Evolutionary conservation across 1,140 invertebrate genomes (phyloP).

Genomic region (Drosophila funebris): DNA sequence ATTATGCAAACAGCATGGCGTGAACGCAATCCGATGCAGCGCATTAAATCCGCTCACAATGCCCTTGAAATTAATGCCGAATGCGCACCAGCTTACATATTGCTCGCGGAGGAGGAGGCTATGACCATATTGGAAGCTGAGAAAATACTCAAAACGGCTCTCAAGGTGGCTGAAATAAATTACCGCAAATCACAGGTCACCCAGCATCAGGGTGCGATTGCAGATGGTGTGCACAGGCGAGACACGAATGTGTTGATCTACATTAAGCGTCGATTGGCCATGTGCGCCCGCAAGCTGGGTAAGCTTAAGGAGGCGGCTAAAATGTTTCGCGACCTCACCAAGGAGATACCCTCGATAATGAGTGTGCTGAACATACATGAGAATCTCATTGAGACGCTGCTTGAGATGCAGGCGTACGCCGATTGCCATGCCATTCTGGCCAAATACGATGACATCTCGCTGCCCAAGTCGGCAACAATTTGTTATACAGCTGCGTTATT

Average conservation of each 20-base stretch:
- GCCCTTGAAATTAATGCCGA: conserved; percentile 96
- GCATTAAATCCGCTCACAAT: conserved; percentile 96
- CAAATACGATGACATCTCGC: conserved; percentile 97
- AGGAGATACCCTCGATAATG: conserved; percentile 96
- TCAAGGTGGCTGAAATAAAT: conserved; percentile 94
- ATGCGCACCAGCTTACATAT: conserved; percentile 97
- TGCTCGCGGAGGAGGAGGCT: conserved; percentile 98
- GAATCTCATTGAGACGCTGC: conserved; percentile 97
- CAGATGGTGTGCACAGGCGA: conserved; percentile 92
- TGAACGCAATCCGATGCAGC: conserved; percentile 95
- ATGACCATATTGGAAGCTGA: conserved; percentile 95
- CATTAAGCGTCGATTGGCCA: conserved; percentile 95
- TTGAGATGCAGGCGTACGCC: conserved; percentile 98
- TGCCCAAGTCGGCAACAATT: conserved; percentile 98
- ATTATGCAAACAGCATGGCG: conserved; percentile 99
- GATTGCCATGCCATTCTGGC: conserved; percentile 96
- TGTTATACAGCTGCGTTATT: conserved; percentile 98
- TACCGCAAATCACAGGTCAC: conserved; percentile 90
- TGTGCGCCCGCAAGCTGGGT: conserved; percentile 98
- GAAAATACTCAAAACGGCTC: conserved; percentile 93
- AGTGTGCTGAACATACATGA: conserved; percentile 98
- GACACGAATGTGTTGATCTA: conserved; percentile 98
- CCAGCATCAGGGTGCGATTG: conserved; percentile 90
- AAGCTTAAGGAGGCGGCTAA: conserved; percentile 97
- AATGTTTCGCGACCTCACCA: conserved; percentile 98